Base-by-base conservation (phyloP, 2,113 vertebrate species). In the Gadus macrocephalus region DNA sequence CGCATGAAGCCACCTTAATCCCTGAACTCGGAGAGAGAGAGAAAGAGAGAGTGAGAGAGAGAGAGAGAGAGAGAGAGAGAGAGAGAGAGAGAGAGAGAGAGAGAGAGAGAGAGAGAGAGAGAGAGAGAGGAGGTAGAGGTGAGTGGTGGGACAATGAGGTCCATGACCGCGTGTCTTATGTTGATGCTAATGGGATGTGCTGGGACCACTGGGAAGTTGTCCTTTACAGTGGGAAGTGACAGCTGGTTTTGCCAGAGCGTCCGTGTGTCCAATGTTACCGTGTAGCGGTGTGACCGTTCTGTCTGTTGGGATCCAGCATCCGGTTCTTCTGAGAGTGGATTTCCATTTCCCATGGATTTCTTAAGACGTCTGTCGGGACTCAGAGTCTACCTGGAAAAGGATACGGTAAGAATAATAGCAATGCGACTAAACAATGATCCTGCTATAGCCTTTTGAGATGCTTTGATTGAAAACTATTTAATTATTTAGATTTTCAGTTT, bases 1-100 rank as follows among this genome's bases (percentile, higher is more conserved):
- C 55, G 76, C 83, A 82, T 82, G 81, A 86, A 83, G 85, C 80
- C 72, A 62, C 42, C 55, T 67, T 86, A 75, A 85, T 81, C 80
- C 70, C 35, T 71, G 16, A 35, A 72, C 66, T 17, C 22, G 68
- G 62, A 15, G 7, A 63, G 69, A 53, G 27, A n/a, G 20, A n/a
- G n/a, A n/a, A n/a, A n/a, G n/a, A 20, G 1, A 20, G 20, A 20
- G 20, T 1, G 56, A 9, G 1, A 8, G 61, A 38, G 62, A 60
- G 49, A 66, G 53, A 75, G 72, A 64, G 71, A 12, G 67, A 56
- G 64, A 17, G 60, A 68, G 56, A 70, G 62, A 15, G 7, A 63
- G 69, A 53, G 27, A 70, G 62, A 15, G 7, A 63, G 69, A 53
- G 27, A n/a, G 20, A n/a, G n/a, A n/a, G n/a, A n/a, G n/a, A 20